These are phyloP conservation scores for Drosophila lowei DNA, from an alignment of 1,140 invertebrate genomes.

Conservation along the genomic window DNA sequence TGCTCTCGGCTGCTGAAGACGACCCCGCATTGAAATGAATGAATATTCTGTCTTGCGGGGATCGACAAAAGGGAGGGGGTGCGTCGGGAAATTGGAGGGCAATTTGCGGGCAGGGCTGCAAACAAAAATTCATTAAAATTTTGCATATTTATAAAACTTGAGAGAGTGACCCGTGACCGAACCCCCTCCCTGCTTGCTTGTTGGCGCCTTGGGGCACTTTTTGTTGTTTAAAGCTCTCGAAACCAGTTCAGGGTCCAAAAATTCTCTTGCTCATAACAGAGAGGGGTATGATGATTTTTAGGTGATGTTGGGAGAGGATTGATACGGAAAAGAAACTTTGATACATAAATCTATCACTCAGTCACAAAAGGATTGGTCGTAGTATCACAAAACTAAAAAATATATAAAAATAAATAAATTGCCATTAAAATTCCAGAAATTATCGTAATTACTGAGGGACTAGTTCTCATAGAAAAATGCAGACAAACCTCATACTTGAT, in stretches of 20 bases:
- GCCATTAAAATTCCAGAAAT: too few species aligned
- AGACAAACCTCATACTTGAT: too few species aligned
- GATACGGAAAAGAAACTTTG: too few species aligned
- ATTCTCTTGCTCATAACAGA: neutral
- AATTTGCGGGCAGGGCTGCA: conserved; percentile 31
- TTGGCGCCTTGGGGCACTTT: conserved; percentile 57
- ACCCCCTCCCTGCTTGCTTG: neutral
- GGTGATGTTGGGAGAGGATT: too few species aligned
- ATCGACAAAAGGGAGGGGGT: neutral
- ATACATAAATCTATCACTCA: too few species aligned
- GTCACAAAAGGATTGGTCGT: too few species aligned
- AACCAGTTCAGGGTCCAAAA: neutral
- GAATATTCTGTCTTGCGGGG: conserved; percentile 17
- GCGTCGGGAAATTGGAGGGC: conserved; percentile 10
- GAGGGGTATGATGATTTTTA: too few species aligned
- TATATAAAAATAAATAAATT: too few species aligned
- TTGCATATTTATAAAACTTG: conserved; percentile 80
- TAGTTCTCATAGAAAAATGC: too few species aligned
- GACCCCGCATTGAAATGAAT: conserved; percentile 44
- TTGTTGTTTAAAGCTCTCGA: conserved; percentile 62
- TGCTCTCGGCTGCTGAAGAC: neutral
- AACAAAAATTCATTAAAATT: conserved; percentile 82
- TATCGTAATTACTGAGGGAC: too few species aligned
- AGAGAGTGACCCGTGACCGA: conserved; percentile 57
- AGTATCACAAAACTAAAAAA: too few species aligned